Evolutionary conservation across 2,888 invertebrate species (phyloP), one percentile per base, ranked within the genome.

Genomic region (Cremastinae sp.): DNA sequence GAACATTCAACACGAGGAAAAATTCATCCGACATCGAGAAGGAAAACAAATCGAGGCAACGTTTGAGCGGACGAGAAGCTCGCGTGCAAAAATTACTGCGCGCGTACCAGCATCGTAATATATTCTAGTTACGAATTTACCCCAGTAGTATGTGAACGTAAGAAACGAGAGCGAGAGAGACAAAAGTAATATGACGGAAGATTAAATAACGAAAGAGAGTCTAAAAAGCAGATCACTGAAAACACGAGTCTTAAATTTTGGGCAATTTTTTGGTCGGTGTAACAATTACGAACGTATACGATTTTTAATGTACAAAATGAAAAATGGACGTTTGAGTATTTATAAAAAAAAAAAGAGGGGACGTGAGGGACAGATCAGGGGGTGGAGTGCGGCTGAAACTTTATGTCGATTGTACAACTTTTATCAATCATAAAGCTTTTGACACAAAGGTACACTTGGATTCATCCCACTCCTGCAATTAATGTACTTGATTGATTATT

Each of bases 251-350:
- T 82, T 64, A 82, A 80, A 82, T 74, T 84, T 82, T 89, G 89
- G 87, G 82, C 83, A 86, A 75, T 84, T 87, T 86, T 76, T 76
- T 70, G 36, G 83, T 89, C 87, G 84, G 84, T 89, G 89, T 89
- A 89, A 85, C 84, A 88, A 83, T 85, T 78, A 88, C 85, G 82
- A 89, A 87, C 82, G 89, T 89, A 89, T 89, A 89, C 89, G 89
- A 89, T 88, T 89, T 89, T 88, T 87, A 87, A 89, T 89, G 89
- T 89, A 89, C 89, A 89, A 89, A 89, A 84, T 28, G 28, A 78
- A 71, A 80, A 74, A 58, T 70, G 73, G 73, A 76, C 73, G 64
- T 73, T 76, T 76, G 76, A 73, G 76, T 76, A 76, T 64, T 64
- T 53, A 43, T 54, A 62, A 49, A 22, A 66, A 64, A 43, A 59